Evolutionary conservation across 2,888 invertebrate genomes (phyloP).

Genomic region (Sesia bembeciformis): DNA sequence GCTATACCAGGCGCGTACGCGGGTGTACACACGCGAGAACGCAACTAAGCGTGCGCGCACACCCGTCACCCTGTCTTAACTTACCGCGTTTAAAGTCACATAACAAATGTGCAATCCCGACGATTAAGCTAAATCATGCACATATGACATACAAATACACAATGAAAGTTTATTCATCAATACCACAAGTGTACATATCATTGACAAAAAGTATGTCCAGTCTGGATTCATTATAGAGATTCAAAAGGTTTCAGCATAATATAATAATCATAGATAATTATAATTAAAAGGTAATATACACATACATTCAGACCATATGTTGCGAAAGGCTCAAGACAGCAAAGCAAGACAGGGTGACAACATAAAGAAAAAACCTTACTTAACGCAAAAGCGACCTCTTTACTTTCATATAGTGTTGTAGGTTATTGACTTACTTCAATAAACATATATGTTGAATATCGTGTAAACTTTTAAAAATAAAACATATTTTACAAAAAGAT

Average conservation of each 20-base stretch:
- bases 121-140: neutral
- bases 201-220: no score
- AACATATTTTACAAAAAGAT: neutral
- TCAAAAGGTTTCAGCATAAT: neutral
- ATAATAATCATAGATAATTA: no score
- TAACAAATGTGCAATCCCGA: neutral
- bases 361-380: constrained; percentile 21
- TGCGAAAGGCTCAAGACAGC: constrained; percentile 13
- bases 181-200: no score
- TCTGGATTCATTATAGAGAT: neutral
- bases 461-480: neutral
- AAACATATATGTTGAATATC: neutral
- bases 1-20: no score
- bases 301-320: constrained; percentile 8
- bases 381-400: constrained; percentile 31
- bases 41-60: constrained; percentile 6
- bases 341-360: constrained; percentile 56
- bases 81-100: constrained; percentile 5
- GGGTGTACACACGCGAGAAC: constrained; percentile 8
- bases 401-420: neutral
- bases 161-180: no score
- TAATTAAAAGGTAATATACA: neutral
- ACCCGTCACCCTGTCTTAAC: constrained; percentile 14
- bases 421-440: constrained; percentile 8
- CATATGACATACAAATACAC: constrained; percentile 1